Percentiles rank a stretch among this genome's conserved stretches.
phyloP scores from a whole-genome alignment of 2,113 vertebrate species.

The Dasypus novemcinctus region DNA sequence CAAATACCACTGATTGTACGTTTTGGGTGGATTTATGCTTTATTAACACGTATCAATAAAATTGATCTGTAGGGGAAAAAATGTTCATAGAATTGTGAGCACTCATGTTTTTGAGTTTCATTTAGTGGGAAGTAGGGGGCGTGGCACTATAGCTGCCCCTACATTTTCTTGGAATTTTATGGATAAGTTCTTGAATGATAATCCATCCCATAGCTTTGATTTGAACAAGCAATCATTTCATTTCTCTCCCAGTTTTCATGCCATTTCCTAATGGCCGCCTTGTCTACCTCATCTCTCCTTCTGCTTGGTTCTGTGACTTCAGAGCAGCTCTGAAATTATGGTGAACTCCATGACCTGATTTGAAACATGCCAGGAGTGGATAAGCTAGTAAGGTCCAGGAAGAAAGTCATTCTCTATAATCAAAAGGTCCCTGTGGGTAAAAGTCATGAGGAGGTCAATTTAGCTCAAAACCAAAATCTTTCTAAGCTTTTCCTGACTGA shows the following conservation, averaged over 20 bases:
- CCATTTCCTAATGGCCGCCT: neutral
- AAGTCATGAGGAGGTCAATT: neutral
- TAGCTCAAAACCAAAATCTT: conserved; percentile 2
- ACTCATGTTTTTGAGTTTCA: neutral
- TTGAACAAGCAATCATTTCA: neutral
- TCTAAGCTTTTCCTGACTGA: neutral
- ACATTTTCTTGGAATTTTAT: conserved; percentile 37
- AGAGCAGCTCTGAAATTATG: neutral
- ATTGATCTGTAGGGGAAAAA: no score
- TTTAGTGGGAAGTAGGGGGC: neutral
- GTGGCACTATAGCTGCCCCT: neutral
- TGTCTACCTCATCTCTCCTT: neutral
- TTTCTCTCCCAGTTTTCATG: neutral
- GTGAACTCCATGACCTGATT: neutral
- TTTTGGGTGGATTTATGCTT: no score
- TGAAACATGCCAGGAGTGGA: neutral
- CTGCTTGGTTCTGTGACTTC: neutral
- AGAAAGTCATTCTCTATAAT: neutral
- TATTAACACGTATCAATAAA: no score
- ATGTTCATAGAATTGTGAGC: neutral
- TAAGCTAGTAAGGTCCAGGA: neutral
- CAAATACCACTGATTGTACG: no score
- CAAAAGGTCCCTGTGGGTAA: neutral
- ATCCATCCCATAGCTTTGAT: conserved; percentile 12
- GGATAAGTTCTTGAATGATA: neutral